These are phyloP conservation scores for Peromyscus attwateri DNA, from an alignment of 2,797 vertebrate genomes.

Conservation along the genomic window DNA sequence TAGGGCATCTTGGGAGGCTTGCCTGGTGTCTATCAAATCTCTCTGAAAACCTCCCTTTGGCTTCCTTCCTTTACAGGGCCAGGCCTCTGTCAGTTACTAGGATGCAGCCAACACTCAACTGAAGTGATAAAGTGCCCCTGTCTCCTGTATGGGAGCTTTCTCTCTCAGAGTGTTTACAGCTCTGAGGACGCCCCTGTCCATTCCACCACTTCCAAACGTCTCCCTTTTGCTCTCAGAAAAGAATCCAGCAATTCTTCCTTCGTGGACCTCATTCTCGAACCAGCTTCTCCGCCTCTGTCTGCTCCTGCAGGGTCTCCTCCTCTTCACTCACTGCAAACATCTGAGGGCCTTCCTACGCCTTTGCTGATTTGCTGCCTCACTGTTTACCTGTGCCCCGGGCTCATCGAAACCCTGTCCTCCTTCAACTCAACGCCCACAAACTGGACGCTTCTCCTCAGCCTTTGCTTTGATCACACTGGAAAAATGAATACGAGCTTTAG, in stretches of 20 bases:
- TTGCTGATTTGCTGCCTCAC: not conserved
- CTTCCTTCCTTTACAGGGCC: not conserved
- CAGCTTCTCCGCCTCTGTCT: not conserved
- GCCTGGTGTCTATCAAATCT: not conserved
- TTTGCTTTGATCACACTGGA: not conserved
- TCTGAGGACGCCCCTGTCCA: fast-evolving
- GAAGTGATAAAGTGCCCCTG: not conserved
- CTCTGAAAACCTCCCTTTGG: not conserved
- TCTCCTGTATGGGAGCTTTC: not conserved
- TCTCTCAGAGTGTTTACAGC: not conserved
- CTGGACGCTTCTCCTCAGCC: too few relatives aligned
- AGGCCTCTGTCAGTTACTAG: not conserved
- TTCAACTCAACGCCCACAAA: not conserved
- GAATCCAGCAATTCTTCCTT: not conserved
- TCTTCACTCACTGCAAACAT: not conserved
- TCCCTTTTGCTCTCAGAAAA: not conserved
- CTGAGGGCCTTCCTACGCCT: not conserved
- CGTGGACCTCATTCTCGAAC: not conserved
- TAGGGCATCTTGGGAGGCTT: not conserved
- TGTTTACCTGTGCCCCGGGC: not conserved
- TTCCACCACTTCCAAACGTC: not conserved
- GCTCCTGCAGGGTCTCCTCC: not conserved
- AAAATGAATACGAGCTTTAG: not conserved
- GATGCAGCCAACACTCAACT: too few relatives aligned
- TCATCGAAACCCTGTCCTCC: fast-evolving